These are phyloP conservation scores for Acleris holmiana DNA, from an alignment of 2,888 invertebrate species.

Conservation along the genomic window DNA sequence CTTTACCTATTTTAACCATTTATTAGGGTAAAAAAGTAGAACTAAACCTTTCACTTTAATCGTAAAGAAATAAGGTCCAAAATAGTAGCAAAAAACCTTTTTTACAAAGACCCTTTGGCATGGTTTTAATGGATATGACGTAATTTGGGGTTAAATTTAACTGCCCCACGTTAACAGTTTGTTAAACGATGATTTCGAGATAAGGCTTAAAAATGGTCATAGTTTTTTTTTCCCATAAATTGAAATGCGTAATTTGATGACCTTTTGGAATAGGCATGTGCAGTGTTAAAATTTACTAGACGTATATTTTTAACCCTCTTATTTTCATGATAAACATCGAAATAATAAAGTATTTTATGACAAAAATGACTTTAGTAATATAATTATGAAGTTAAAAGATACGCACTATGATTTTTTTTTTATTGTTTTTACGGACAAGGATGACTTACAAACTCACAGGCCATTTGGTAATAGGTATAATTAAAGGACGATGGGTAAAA, in stretches of 20 bases:
- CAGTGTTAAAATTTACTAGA: not conserved
- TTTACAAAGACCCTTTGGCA: slow-evolving; percentile 39
- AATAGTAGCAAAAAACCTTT: slow-evolving; percentile 10
- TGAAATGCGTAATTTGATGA: slow-evolving; percentile 15
- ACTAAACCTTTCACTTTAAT: not conserved
- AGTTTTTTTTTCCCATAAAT: slow-evolving; percentile 30
- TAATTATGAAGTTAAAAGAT: no score
- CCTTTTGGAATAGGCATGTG: slow-evolving; percentile 14
- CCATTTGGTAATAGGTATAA: no score
- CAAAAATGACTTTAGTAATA: no score
- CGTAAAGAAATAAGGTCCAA: not conserved
- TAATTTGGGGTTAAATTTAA: slow-evolving; percentile 49
- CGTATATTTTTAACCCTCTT: not conserved
- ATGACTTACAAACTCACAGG: no score
- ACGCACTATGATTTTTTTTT: no score
- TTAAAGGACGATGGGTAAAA: no score
- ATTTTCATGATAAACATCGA: no score
- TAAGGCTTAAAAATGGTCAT: slow-evolving; percentile 28
- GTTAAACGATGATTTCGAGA: slow-evolving; percentile 45
- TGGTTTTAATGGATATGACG: slow-evolving; percentile 48
- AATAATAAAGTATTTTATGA: no score
- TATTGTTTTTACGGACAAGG: no score
- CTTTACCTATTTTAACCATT: slow-evolving; percentile 26
- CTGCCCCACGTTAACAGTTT: slow-evolving; percentile 46
- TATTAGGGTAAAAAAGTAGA: slow-evolving; percentile 6